Evolutionary conservation across 1,140 invertebrate species (phyloP), one percentile per base, ranked within the genome.

Genomic region (Hermetia illucens): DNA sequence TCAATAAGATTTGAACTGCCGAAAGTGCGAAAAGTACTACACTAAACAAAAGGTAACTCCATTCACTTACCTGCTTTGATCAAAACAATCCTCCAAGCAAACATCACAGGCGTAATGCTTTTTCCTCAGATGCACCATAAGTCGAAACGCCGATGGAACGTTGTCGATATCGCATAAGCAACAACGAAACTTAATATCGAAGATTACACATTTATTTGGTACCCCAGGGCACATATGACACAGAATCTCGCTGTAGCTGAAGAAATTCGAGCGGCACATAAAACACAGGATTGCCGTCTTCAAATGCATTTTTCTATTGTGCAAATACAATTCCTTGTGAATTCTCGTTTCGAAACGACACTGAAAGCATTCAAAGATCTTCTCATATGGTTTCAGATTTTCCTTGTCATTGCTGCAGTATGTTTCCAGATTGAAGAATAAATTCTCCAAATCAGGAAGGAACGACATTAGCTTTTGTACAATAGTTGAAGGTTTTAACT

Each of bases 181-280:
- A 52, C 82, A 86, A 32, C 79, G 66, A 48, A 72, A 81, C 30
- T 61, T 66, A 0, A 57, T 22, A 22, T 57, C 54, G 50, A 65
- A 70, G 19, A 60, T 59, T 33, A 77, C 68, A 49, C 73, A 69
- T 38, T 70, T 71, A 44, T 78, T 72, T 38, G 72, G 65, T 36
- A 69, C 61, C 19, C 83, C 83, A 20, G 83, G 81, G 63, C 83
- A 88, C 34, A 85, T 67, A 61, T 88, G 83, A 63, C 82, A 86
- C 21, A 86, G 56, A 29, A 88, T 61, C 60, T 88, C 82, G 61
- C 82, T 86, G 54, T 84, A 86, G 62, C 75, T 83, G 53, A 79
- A 82, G 65, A 86, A 86, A 49, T 78, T 82, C 18, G 75, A 72
- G 63, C 84, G 83, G 55, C 83, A 88, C 82, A 88, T 85, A 40